Evolutionary conservation across 1,140 invertebrate species (phyloP).

Genomic region (Leptinotarsa texana): DNA sequence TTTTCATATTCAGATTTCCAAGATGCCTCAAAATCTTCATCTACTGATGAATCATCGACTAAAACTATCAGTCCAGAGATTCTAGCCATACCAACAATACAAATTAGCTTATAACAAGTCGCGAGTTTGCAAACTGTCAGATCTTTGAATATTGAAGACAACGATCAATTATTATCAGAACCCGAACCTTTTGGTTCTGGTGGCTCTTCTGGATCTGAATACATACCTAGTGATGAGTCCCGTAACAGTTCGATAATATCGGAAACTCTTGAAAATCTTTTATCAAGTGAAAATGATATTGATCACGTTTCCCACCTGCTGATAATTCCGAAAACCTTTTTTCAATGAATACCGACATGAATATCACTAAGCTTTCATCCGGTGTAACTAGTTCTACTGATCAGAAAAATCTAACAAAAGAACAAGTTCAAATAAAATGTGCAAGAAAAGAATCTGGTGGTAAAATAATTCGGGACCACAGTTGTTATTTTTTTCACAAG

Average conservation of each 20-base stretch:
- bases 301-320: conserved; percentile 10
- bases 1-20: conserved; percentile 26
- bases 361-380: not conserved
- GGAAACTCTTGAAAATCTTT: conserved; percentile 16
- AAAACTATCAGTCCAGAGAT: conserved; percentile 1
- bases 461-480: conserved; percentile 22
- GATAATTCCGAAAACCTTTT: conserved; percentile 11
- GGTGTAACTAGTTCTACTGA: conserved; percentile 16
- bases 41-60: not conserved
- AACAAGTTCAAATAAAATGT: conserved; percentile 20
- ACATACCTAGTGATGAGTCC: conserved; percentile 23
- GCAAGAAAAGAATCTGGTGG: conserved; percentile 19
- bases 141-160: conserved; percentile 9
- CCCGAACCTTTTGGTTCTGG: conserved; percentile 23
- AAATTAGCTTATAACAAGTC: conserved; percentile 14
- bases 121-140: conserved; percentile 16
- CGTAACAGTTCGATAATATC: conserved; percentile 20
- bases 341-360: conserved; percentile 8
- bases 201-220: conserved; percentile 17
- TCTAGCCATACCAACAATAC: conserved; percentile 12
- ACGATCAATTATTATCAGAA: conserved; percentile 18
- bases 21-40: conserved; percentile 10
- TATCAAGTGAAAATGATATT: conserved; percentile 7
- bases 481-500: conserved; percentile 29
- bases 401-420: conserved; percentile 5